Base-by-base conservation (phyloP, 2,888 invertebrate genomes). In the Hipparchia semele region DNA sequence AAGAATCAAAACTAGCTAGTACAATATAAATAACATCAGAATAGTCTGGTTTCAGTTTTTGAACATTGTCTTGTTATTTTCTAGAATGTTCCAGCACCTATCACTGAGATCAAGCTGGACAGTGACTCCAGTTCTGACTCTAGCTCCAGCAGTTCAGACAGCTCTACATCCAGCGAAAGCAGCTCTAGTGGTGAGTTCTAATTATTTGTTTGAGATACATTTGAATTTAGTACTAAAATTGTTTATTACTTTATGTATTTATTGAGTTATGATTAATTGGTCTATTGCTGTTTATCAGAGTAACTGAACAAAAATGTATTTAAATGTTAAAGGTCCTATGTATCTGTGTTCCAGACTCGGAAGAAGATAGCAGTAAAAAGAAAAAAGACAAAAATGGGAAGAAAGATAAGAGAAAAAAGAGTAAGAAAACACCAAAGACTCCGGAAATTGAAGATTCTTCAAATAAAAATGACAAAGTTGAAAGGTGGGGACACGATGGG, bases 401-500 rank as follows among this genome's bases (percentile, higher is more conserved):
- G 59, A 86, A 84, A 46, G 86, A 86, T 71, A 82, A 84, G 4
- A 88, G 87, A 75, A 87, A 86, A 62, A 80, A 80, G n/a, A 84
- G 83, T 65, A 84, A 85, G 60, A 74, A 65, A 65, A 65, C 80
- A 2, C 80, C 84, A 2, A 80, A 87, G 81, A 80, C 84, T 13
- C 80, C 85, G 12, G 80, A 80, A 46, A 62, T 73, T 5, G 82
- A 82, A 69, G 75, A 82, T 0, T 46, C 51, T 58, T 59, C 70
- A 49, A 77, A 74, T 49, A 71, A 73, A 64, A 79, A 78, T 70
- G 74, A 77, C 1, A 85, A 87, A 72, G 73, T 70, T 23, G 89
- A 91, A 65, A 84, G 88, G 72, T 92, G 93, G 93, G 92, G 91
- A 1, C 93, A 94, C 75, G 92, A 92, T 69, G 92, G 93, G 1